Percentiles rank a stretch among this genome's conserved stretches.
phyloP scores from a whole-genome alignment of 2,888 invertebrate genomes.

The Drosophila villosipedis region DNA sequence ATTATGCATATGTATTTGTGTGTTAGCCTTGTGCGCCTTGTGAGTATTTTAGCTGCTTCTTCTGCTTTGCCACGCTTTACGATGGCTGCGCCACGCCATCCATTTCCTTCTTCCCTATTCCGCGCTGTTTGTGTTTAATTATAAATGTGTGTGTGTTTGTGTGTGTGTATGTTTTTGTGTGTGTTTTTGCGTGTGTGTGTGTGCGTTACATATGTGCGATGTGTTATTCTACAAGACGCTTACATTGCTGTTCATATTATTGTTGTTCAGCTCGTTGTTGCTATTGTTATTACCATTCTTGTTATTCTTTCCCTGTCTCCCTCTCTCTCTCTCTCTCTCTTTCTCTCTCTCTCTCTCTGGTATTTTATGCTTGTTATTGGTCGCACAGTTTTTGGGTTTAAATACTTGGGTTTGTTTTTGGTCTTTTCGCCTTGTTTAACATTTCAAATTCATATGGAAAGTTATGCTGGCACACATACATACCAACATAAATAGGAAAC shows the following conservation, averaged over 20 bases:
- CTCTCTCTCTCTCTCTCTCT: background rate
- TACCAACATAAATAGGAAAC: slow-evolving; percentile 7
- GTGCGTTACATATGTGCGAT: slow-evolving; percentile 52
- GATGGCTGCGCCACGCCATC: slow-evolving; percentile 13
- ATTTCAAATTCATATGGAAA: slow-evolving; percentile 62
- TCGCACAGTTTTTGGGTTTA: slow-evolving; percentile 15
- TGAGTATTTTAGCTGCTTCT: slow-evolving; percentile 28
- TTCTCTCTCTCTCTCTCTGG: background rate
- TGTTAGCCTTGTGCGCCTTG: slow-evolving; percentile 22
- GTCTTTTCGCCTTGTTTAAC: slow-evolving; percentile 42
- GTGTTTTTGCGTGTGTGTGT: slow-evolving; percentile 23
- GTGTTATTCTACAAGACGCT: slow-evolving; percentile 62
- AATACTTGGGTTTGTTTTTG: slow-evolving; percentile 28
- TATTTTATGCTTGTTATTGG: slow-evolving; percentile 26
- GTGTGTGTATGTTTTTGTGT: slow-evolving; percentile 6
- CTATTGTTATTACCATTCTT: background rate
- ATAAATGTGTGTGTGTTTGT: slow-evolving; percentile 51
- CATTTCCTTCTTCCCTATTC: slow-evolving; percentile 28
- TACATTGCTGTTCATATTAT: slow-evolving; percentile 44
- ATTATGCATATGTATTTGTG: background rate
- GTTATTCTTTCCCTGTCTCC: background rate
- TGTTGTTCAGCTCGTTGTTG: slow-evolving; percentile 18
- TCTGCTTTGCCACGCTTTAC: slow-evolving; percentile 11
- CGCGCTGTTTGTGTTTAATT: slow-evolving; percentile 72
- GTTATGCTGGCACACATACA: background rate